Evolutionary conservation across 2,797 vertebrate genomes (phyloP), one percentile per base, ranked within the genome.

Genomic region (Poecilia picta): DNA sequence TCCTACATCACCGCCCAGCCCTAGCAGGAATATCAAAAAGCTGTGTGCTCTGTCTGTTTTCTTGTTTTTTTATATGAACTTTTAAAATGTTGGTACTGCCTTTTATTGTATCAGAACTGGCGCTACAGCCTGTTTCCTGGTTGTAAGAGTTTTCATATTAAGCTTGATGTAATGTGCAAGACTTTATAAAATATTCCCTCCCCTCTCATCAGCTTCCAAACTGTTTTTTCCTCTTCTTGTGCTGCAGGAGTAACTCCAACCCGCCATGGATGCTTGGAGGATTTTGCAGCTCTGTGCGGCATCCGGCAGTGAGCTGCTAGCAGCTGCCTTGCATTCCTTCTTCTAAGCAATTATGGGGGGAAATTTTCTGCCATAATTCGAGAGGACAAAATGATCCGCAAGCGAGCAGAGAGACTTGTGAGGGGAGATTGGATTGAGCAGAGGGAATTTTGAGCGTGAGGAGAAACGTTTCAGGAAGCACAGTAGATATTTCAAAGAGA

Each of bases 61-160:
- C n/a, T 49, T 53, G 64, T 70, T 55, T 77, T 77, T 51, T 41
- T 39, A 53, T 23, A 53, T 18, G 4, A 39, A 31, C 33, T 59
- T 33, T 76, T 45, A 16, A 72, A 46, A 33, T 59, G 15, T 59
- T 41, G 74, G 47, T 71, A 72, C 47, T 31, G 75, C 70, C 79
- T 51, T 62, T 12, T 43, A 23, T 15, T 53, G 25, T 75, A 47
- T 76, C 20, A 66, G 1, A 36, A 25, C 59, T 25, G 36, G 28
- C 31, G 1, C 57, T 74, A 28, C 20, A 45, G 8, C 41, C 25
- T 45, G 51, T 45, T 45, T 75, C 47, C 33, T 80, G 53, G 53
- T 0, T 59, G 62, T 45, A 68, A 39, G 51, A 64, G 66, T 70
- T 70, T 70, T 70, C 66, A 70, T 43, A 70, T 31, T 53, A 39